phyloP scores from a whole-genome alignment of 2,888 invertebrate species.

The Gastrophysa polygoni region DNA sequence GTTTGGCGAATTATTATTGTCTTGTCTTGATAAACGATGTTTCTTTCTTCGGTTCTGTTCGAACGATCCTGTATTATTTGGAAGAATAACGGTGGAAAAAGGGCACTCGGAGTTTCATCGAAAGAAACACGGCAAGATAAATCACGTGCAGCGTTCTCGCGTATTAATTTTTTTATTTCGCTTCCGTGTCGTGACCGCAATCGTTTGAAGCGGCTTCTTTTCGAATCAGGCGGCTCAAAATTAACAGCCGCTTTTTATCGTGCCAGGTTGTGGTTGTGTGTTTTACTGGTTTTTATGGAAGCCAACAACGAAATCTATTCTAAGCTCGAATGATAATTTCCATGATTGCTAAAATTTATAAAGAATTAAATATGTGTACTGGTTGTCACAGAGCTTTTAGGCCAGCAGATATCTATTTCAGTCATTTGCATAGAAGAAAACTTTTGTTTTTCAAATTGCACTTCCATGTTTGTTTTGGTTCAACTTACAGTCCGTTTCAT shows the following conservation, averaged over 20 bases:
- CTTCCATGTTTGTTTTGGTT: too few species aligned
- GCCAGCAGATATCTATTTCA: too few species aligned
- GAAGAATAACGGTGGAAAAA: conserved; percentile 7
- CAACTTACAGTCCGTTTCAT: too few species aligned
- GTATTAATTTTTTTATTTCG: conserved; percentile 5
- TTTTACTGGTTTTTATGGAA: conserved; percentile 5
- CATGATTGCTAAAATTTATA: too few species aligned
- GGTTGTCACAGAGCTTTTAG: too few species aligned
- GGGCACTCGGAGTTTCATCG: neutral
- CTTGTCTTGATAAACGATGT: neutral
- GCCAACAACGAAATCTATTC: neutral
- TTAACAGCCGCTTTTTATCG: conserved; percentile 3
- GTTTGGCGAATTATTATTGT: too few species aligned
- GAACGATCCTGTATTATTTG: conserved; percentile 8
- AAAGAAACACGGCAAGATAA: conserved; percentile 14
- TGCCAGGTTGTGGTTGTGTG: neutral
- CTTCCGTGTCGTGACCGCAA: neutral
- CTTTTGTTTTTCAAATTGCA: too few species aligned
- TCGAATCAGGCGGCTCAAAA: neutral
- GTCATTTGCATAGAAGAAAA: too few species aligned
- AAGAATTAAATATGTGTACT: too few species aligned
- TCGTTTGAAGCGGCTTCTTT: neutral
- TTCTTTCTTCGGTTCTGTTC: neutral
- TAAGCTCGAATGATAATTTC: neutral
- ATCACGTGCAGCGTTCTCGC: conserved; percentile 10